A percentile compares a stretch with the other conserved stretches of the same genome.
Conservation (phyloP, 1,140 invertebrate genomes). For the Drosophila oshimai region DNA sequence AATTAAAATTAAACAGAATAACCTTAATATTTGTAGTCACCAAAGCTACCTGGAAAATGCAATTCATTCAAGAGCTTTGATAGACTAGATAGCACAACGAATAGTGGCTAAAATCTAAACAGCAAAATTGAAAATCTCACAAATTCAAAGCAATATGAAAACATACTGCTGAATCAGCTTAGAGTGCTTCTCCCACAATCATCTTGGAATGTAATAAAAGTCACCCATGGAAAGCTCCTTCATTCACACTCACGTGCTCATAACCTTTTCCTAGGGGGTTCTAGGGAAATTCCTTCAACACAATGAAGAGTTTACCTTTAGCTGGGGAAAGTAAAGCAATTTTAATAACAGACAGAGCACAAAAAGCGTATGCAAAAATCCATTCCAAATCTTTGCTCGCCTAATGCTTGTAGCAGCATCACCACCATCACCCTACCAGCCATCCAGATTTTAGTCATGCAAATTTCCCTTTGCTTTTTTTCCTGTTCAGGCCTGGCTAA, state of each 20-base stretch:
- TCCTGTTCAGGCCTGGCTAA: conserved; percentile 22
- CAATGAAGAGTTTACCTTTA: conserved; percentile 40
- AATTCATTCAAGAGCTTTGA: neutral
- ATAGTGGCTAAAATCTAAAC: neutral
- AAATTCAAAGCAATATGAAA: neutral
- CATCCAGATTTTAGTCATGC: conserved; percentile 54
- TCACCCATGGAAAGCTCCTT: conserved; percentile 23
- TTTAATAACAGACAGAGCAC: conserved; percentile 69
- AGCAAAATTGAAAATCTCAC: neutral
- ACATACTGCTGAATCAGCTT: conserved; percentile 13
- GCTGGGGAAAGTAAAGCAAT: conserved; percentile 31
- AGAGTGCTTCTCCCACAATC: conserved; percentile 7
- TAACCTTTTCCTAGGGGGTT: conserved; percentile 8
- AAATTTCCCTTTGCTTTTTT: conserved; percentile 31
- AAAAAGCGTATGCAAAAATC: conserved; percentile 68
- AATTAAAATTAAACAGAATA: no score
- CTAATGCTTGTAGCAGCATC: conserved; percentile 40
- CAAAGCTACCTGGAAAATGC: no score
- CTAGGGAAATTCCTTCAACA: conserved; percentile 8
- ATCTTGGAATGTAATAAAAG: conserved; percentile 37
- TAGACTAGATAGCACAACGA: neutral
- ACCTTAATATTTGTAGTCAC: no score
- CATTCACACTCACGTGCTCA: conserved; percentile 14
- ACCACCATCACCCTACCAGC: conserved; percentile 14
- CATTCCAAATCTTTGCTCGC: conserved; percentile 67